These are phyloP conservation scores for Neoarius graeffei DNA, from an alignment of 2,113 vertebrate species.

Conservation along the genomic window DNA sequence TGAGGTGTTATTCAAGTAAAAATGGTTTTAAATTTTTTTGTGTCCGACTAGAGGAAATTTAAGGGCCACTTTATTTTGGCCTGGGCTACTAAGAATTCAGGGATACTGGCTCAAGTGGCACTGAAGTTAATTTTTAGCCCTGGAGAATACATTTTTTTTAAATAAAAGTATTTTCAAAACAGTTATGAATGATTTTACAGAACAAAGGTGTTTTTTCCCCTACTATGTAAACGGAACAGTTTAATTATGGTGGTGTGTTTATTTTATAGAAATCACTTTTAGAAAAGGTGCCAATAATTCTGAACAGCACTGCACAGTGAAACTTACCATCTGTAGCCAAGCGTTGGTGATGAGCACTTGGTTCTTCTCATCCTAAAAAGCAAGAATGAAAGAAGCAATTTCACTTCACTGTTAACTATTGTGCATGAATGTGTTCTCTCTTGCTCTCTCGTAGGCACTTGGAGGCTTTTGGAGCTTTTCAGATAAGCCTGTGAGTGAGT, in stretches of 20 bases:
- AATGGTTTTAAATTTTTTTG: too few species aligned
- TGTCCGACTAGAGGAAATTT: too few species aligned
- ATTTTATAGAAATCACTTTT: neutral
- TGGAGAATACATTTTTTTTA: too few species aligned
- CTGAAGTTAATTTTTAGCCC: too few species aligned
- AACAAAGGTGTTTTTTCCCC: neutral
- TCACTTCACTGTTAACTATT: neutral
- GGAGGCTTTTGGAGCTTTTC: neutral
- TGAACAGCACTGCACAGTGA: neutral
- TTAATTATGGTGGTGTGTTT: neutral
- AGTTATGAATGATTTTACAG: neutral
- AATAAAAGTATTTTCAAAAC: too few species aligned
- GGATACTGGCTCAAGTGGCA: too few species aligned
- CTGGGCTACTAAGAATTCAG: too few species aligned
- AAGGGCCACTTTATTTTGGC: too few species aligned
- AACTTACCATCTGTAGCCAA: conserved; percentile 87
- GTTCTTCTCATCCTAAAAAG: conserved; percentile 85
- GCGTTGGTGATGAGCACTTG: conserved; percentile 87
- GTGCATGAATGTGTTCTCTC: neutral
- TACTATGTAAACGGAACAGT: neutral
- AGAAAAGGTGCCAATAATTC: neutral
- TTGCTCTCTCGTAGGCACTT: neutral
- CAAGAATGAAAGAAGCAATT: conserved; percentile 14
- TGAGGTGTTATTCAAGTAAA: too few species aligned
- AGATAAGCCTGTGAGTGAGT: conserved; percentile 26